These are phyloP conservation scores for Pituophis catenifer DNA, from an alignment of 2,113 vertebrate genomes.

Conservation along the genomic window DNA sequence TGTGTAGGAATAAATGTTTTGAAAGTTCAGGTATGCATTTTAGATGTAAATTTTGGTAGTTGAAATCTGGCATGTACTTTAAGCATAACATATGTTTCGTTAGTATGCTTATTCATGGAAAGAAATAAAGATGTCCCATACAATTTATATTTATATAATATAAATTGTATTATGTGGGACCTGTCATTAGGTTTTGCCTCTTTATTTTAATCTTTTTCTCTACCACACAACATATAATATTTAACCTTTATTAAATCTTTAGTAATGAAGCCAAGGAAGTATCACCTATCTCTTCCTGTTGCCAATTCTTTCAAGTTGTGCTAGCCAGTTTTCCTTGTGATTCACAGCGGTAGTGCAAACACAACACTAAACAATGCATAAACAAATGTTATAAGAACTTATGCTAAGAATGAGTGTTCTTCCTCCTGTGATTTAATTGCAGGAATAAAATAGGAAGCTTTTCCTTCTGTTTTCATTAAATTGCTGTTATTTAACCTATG, in stretches of 20 bases:
- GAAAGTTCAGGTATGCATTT: neutral
- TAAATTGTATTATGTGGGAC: neutral
- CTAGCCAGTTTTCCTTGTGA: neutral
- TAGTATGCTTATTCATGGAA: neutral
- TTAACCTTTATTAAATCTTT: neutral
- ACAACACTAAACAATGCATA: neutral
- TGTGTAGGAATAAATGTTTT: neutral
- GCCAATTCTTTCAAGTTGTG: neutral
- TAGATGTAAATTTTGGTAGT: neutral
- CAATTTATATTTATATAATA: neutral
- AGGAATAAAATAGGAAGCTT: neutral
- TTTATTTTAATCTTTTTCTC: neutral
- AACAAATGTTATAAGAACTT: neutral
- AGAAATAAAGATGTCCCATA: neutral
- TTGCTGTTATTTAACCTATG: neutral
- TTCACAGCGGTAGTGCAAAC: neutral
- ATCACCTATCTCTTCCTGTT: neutral
- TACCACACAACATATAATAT: neutral
- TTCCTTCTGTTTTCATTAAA: neutral
- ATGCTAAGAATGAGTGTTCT: neutral
- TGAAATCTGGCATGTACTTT: neutral
- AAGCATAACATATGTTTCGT: neutral
- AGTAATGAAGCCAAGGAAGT: neutral
- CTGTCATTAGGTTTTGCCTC: neutral
- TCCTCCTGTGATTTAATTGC: neutral